Conservation (phyloP, 2,113 vertebrate genomes). For the Trogon surrucura region DNA sequence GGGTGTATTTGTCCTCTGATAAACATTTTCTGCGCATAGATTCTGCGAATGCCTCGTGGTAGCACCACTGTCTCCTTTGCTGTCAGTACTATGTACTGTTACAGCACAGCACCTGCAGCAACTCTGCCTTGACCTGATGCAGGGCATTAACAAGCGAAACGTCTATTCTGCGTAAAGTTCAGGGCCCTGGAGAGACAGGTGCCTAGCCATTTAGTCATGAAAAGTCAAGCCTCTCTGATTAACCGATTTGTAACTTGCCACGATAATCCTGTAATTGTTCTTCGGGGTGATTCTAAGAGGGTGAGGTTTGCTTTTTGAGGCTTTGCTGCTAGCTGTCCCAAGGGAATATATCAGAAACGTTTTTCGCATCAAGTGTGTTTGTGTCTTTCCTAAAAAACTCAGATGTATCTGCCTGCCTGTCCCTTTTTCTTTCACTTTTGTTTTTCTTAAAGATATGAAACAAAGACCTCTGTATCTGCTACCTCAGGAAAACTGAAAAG, state of each 20-base stretch:
- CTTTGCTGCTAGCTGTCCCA: neutral
- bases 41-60: neutral
- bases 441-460: slow-evolving; percentile 17
- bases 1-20: slow-evolving; percentile 68
- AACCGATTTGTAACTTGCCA: neutral
- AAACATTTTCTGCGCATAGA: slow-evolving; percentile 40
- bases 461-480: slow-evolving; percentile 39
- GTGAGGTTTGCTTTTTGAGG: neutral
- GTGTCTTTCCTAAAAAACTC: neutral
- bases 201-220: neutral
- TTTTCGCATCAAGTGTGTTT: neutral
- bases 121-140: neutral
- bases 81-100: neutral
- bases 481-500: slow-evolving; percentile 67
- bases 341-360: neutral
- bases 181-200: neutral
- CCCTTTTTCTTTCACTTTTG: neutral
- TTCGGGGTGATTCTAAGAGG: neutral
- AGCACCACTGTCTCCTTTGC: neutral
- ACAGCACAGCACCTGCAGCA: neutral
- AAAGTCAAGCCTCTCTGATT: neutral
- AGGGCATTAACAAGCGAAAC: neutral
- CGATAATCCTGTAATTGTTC: neutral
- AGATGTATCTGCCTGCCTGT: neutral
- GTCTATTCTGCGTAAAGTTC: neutral